A percentile compares a stretch with the other conserved stretches of the same genome.
These are phyloP conservation scores for Smittia aterrima DNA, from an alignment of 2,888 invertebrate species.

Conservation along the genomic window DNA sequence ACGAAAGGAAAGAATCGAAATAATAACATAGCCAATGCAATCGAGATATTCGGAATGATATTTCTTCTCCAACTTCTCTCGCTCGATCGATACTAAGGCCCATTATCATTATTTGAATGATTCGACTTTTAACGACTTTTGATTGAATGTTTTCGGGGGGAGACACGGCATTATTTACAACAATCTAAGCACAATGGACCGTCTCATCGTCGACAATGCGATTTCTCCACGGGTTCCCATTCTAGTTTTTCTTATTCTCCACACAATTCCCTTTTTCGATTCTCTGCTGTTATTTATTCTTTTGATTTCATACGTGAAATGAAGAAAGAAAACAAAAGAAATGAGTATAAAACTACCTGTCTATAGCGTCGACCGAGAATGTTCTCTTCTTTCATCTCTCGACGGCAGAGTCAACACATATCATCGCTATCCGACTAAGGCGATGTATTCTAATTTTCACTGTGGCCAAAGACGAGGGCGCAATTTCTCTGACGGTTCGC, in stretches of 20 bases:
- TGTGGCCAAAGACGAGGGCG: no score
- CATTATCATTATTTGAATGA: not conserved
- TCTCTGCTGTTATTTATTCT: not conserved
- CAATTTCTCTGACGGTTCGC: not conserved
- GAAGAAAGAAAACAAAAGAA: constrained; percentile 36
- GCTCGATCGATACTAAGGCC: not conserved
- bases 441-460: constrained; percentile 18
- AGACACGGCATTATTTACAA: not conserved
- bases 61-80: no score
- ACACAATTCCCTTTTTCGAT: not conserved
- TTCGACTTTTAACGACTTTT: not conserved
- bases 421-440: not conserved
- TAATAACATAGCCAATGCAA: no score
- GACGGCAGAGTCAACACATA: not conserved
- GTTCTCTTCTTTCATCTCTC: not conserved
- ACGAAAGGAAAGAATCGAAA: no score
- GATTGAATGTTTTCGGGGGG: not conserved
- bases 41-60: no score
- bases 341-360: constrained; percentile 31
- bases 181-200: not conserved
- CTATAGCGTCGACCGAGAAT: not conserved
- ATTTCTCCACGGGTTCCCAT: not conserved
- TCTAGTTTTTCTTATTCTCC: constrained; percentile 12
- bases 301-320: not conserved
- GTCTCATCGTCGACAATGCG: not conserved